A percentile compares a stretch with the other conserved stretches of the same genome.
Evolutionary conservation across 92 coral and sea anemone genomes (phyloP).

Genomic region (Epizoanthus fatuus): DNA sequence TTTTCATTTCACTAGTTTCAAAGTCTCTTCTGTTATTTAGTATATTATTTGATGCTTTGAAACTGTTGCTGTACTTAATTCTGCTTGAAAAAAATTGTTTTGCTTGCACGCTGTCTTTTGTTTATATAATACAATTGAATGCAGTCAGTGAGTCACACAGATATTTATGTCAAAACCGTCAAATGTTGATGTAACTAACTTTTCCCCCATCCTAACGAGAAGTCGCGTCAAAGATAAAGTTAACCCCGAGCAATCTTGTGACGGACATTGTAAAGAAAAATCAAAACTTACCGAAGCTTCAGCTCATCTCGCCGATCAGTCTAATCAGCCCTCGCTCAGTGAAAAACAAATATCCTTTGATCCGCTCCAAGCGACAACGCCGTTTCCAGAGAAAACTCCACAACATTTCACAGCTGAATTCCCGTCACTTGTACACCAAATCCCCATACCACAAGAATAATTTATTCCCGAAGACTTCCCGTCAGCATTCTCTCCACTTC

Average conservation of each 20-base stretch:
- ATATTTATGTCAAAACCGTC: no score
- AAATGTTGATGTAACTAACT: neutral
- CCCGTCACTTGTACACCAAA: constrained; percentile 11
- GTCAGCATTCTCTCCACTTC: no score
- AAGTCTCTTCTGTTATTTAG: no score
- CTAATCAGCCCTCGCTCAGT: constrained; percentile 8
- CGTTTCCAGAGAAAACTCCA: constrained; percentile 8
- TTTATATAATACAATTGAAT: no score
- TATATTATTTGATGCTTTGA: no score
- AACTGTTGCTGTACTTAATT: no score
- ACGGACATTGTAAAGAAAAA: constrained; percentile 11
- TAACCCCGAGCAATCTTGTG: neutral
- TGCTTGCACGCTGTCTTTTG: no score
- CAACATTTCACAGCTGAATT: constrained; percentile 15
- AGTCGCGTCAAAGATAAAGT: constrained; percentile 5
- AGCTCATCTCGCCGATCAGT: constrained; percentile 4
- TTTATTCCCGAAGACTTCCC: no score
- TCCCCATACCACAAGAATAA: neutral
- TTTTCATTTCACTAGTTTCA: no score
- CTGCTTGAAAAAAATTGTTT: no score
- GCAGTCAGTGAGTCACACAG: no score
- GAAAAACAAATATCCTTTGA: constrained; percentile 12
- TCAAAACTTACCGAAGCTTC: constrained; percentile 12
- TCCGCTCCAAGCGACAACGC: constrained; percentile 1
- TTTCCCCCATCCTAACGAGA: constrained; percentile 15